Evolutionary conservation across 2,797 vertebrate genomes (phyloP).

Genomic region (Oceanodroma leucorhoa): DNA sequence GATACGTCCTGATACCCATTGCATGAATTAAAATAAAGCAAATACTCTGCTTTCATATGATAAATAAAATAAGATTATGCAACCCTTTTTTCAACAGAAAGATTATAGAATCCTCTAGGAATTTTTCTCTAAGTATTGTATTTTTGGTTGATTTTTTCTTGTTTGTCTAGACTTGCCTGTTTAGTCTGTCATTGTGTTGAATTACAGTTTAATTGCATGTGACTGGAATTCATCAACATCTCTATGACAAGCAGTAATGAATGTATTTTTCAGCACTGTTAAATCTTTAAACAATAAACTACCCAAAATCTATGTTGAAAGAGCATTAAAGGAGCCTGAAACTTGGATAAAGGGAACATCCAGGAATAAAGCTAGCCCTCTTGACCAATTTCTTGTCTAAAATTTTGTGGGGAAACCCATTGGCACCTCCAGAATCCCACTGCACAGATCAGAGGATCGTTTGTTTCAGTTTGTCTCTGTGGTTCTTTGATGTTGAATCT

Average conservation of each 20-base stretch:
- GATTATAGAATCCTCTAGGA: not conserved
- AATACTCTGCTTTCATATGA: not conserved
- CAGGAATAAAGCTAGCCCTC: not conserved
- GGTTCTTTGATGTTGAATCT: not conserved
- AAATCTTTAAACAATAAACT: slow-evolving; percentile 47
- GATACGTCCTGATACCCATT: not conserved
- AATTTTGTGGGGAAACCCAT: not conserved
- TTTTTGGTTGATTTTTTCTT: slow-evolving; percentile 6
- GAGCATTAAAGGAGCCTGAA: not conserved
- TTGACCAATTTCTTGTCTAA: not conserved
- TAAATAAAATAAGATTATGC: not conserved
- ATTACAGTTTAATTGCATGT: slow-evolving; percentile 59
- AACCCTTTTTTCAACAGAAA: not conserved
- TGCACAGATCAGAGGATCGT: not conserved
- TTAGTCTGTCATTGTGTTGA: slow-evolving; percentile 57
- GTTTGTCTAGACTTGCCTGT: slow-evolving; percentile 55
- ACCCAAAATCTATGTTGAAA: not conserved
- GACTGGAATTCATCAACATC: slow-evolving; percentile 45
- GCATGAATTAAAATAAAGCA: slow-evolving; percentile 13
- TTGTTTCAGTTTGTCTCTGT: not conserved
- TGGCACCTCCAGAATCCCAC: not conserved
- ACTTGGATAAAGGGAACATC: not conserved
- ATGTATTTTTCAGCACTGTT: slow-evolving; percentile 46
- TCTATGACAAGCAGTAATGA: slow-evolving; percentile 35
- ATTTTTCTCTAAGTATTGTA: slow-evolving; percentile 9